Percentiles rank a stretch among this genome's conserved stretches.
phyloP scores from a whole-genome alignment of 1,140 invertebrate genomes.

The Coelopa frigida region DNA sequence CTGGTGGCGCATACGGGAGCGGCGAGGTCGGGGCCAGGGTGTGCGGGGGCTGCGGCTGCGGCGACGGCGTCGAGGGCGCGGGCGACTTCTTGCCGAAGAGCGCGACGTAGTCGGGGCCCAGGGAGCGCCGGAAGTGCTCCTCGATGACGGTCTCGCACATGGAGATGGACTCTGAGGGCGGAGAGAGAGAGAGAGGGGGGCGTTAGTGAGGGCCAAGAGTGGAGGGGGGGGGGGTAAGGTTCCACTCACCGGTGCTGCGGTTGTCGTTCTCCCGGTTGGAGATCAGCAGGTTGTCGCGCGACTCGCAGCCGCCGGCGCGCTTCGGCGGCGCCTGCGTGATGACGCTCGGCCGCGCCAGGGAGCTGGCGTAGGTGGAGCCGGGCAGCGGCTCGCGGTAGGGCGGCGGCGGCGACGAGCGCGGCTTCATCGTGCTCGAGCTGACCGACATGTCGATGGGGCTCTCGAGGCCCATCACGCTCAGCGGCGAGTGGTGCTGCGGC shows the following conservation, averaged over 20 bases:
- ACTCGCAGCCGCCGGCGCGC: slow-evolving; percentile 4
- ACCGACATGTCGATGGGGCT: slow-evolving; percentile 47
- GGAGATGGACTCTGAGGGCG: slow-evolving; percentile 53
- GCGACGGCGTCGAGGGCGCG: slow-evolving; percentile 38
- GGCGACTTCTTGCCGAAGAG: slow-evolving; percentile 60
- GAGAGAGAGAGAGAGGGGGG: background rate
- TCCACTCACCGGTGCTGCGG: slow-evolving; percentile 26
- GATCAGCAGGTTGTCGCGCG: slow-evolving; percentile 21
- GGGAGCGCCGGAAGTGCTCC: slow-evolving; percentile 88
- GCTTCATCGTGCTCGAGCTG: slow-evolving; percentile 32
- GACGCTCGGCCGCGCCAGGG: slow-evolving; percentile 39
- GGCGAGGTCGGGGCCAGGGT: slow-evolving; percentile 82
- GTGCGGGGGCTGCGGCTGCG: slow-evolving; percentile 54
- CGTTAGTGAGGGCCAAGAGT: background rate
- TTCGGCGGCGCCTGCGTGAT: slow-evolving; percentile 46
- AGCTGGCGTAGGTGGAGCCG: slow-evolving; percentile 26
- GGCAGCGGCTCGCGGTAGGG: slow-evolving; percentile 41
- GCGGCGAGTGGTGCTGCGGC: background rate
- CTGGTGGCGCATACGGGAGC: slow-evolving; percentile 56
- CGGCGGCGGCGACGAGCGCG: slow-evolving; percentile 38
- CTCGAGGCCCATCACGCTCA: slow-evolving; percentile 18
- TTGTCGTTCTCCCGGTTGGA: slow-evolving; percentile 31
- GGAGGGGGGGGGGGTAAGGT: background rate
- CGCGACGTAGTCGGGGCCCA: slow-evolving; percentile 81
- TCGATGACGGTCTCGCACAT: slow-evolving; percentile 86